Percentiles rank a stretch among this genome's conserved stretches.
Evolutionary conservation across 2,888 invertebrate species (phyloP).

Genomic region (Philonicus albiceps): DNA sequence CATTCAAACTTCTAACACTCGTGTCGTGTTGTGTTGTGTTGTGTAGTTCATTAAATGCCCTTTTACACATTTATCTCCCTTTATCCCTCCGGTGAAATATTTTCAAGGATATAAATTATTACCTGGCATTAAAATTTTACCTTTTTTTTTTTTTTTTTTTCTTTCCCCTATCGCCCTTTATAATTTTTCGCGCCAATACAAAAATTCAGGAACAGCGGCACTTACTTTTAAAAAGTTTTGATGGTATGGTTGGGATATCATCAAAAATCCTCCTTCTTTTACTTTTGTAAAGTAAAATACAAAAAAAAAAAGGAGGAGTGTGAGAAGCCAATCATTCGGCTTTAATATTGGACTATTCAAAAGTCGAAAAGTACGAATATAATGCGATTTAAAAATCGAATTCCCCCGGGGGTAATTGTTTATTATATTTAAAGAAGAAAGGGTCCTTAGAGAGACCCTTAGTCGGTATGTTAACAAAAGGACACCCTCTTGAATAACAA

Average conservation of each 20-base stretch:
- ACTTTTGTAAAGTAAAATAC: too few species aligned
- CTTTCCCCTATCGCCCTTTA: background rate
- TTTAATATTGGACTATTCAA: background rate
- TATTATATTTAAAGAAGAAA: background rate
- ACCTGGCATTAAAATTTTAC: conserved; percentile 30
- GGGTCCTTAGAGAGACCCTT: background rate
- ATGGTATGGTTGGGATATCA: background rate
- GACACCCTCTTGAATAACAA: background rate
- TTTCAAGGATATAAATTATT: conserved; percentile 33
- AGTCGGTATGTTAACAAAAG: background rate
- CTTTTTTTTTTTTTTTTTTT: background rate
- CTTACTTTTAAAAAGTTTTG: background rate
- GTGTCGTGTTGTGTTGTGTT: background rate
- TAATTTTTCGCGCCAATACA: background rate
- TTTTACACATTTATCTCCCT: background rate
- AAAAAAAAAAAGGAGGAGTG: background rate
- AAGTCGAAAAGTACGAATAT: conserved; percentile 27
- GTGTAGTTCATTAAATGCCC: conserved; percentile 31
- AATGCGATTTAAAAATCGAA: conserved; percentile 6
- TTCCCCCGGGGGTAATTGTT: background rate
- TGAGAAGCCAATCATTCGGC: conserved; percentile 30
- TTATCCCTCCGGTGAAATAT: background rate
- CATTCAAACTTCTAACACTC: background rate
- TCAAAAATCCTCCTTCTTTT: background rate
- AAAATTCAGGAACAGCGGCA: background rate